phyloP scores from a whole-genome alignment of 2,888 invertebrate species.

The Macaria liturata region DNA sequence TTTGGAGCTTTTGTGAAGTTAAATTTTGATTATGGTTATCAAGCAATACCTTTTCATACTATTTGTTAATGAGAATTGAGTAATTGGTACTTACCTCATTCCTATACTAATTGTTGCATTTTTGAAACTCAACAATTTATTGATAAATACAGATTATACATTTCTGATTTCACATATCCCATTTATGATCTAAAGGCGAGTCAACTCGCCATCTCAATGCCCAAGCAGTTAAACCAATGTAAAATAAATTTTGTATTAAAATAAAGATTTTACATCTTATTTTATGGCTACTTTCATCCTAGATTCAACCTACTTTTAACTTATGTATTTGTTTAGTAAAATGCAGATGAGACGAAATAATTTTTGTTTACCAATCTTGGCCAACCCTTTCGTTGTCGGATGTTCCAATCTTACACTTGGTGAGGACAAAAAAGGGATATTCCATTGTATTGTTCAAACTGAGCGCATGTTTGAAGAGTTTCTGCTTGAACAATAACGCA shows the following conservation, averaged over 20 bases:
- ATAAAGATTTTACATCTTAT: no score
- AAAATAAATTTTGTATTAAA: no score
- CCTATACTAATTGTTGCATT: no score
- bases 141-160: no score
- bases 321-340: conserved; percentile 62
- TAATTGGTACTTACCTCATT: no score
- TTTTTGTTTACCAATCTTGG: conserved; percentile 58
- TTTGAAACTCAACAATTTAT: no score
- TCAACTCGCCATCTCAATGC: no score
- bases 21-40: conserved; percentile 17
- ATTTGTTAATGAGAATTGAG: no score
- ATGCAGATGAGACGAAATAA: conserved; percentile 64
- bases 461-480: conserved; percentile 66
- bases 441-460: conserved; percentile 71
- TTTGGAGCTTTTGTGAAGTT: conserved; percentile 8
- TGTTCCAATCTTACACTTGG: conserved; percentile 66
- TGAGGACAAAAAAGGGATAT: conserved; percentile 68
- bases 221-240: no score
- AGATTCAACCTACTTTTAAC: conserved; percentile 53
- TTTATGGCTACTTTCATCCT: no score
- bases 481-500: conserved; percentile 76
- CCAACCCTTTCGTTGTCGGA: conserved; percentile 76
- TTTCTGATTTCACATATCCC: no score
- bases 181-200: no score
- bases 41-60: background rate